Conservation (phyloP, 2,113 vertebrate genomes). For the Malurus cyaneus region DNA sequence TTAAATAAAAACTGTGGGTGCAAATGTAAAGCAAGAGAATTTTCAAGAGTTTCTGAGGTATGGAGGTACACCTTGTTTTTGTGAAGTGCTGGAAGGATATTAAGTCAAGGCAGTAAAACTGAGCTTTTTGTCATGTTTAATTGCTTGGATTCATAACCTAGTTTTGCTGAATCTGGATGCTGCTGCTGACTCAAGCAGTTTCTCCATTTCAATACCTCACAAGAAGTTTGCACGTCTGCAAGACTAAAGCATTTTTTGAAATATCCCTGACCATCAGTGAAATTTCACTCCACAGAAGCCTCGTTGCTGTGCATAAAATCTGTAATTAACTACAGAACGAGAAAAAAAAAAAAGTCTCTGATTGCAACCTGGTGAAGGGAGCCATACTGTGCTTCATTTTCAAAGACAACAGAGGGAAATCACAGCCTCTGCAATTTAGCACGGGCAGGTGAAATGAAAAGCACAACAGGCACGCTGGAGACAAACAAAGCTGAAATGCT, state of each 20-base stretch:
- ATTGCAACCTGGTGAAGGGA: background rate
- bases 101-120: conserved; percentile 62
- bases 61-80: background rate
- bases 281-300: background rate
- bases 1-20: background rate
- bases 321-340: conserved; percentile 10
- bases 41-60: background rate
- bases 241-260: fast-evolving
- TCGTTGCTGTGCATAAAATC: background rate
- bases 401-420: background rate
- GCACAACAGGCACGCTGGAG: background rate
- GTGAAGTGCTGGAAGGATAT: conserved; percentile 26
- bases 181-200: conserved; percentile 57
- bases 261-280: background rate
- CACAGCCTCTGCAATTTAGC: background rate
- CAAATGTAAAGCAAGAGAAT: background rate
- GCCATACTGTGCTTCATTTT: background rate
- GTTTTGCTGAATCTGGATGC: conserved; percentile 53
- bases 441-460: background rate
- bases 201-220: background rate
- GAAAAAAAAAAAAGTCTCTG: background rate
- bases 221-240: background rate
- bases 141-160: conserved; percentile 72
- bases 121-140: conserved; percentile 72
- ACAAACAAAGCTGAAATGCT: background rate